A percentile compares a stretch with the other conserved stretches of the same genome.
phyloP scores from a whole-genome alignment of 2,888 invertebrate genomes.

The Xylota sylvarum region DNA sequence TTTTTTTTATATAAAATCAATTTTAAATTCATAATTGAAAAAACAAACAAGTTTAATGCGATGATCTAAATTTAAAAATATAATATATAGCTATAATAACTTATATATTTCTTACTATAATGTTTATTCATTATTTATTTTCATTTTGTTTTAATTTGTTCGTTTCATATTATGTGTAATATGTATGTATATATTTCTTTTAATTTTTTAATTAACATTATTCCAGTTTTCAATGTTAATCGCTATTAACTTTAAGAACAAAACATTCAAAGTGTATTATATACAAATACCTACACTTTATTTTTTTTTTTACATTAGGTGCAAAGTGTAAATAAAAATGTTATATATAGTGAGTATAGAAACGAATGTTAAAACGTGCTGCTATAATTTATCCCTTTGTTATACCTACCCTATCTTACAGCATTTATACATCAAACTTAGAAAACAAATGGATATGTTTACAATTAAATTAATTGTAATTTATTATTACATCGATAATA shows the following conservation, averaged over 20 bases:
- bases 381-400: constrained; percentile 8
- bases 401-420: constrained; percentile 50
- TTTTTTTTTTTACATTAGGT: constrained; percentile 43
- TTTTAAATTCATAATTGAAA: neutral
- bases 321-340: constrained; percentile 44
- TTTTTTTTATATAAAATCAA: neutral
- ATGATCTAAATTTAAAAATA: constrained; percentile 38
- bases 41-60: constrained; percentile 1
- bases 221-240: constrained; percentile 41
- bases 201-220: constrained; percentile 31
- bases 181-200: neutral
- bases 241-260: constrained; percentile 30
- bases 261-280: constrained; percentile 37
- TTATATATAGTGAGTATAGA: constrained; percentile 17
- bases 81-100: constrained; percentile 1
- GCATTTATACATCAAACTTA: constrained; percentile 22
- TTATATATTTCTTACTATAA: constrained; percentile 23
- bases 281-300: constrained; percentile 42
- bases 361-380: constrained; percentile 41
- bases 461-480: constrained; percentile 12
- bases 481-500: neutral
- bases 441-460: constrained; percentile 47
- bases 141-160: constrained; percentile 10
- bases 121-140: constrained; percentile 10
- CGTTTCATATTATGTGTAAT: constrained; percentile 38